phyloP scores from a whole-genome alignment of 2,113 vertebrate genomes.

The Gymnogyps californianus region DNA sequence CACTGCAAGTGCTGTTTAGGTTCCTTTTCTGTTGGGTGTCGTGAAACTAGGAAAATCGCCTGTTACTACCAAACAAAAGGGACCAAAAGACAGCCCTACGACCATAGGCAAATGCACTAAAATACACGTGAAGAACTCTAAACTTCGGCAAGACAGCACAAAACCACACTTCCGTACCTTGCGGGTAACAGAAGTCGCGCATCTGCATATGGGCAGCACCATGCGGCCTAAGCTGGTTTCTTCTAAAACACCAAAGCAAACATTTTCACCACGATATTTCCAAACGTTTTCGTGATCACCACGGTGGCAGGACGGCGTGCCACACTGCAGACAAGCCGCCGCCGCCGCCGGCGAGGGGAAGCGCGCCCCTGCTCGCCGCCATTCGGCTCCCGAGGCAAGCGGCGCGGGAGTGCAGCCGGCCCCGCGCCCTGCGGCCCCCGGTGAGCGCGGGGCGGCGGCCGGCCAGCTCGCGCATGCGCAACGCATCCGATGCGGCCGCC shows the following conservation, averaged over 20 bases:
- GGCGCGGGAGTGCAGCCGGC: too few species aligned
- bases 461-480: too few species aligned
- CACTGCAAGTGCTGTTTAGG: background rate
- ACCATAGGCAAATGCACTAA: background rate
- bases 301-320: background rate
- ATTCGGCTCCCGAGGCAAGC: too few species aligned
- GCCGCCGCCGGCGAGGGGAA: too few species aligned
- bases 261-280: background rate
- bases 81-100: slow-evolving; percentile 66
- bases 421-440: too few species aligned
- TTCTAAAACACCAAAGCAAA: background rate
- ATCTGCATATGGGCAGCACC: slow-evolving; percentile 73
- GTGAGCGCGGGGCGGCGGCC: too few species aligned
- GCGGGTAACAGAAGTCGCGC: slow-evolving; percentile 25
- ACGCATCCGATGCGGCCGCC: too few species aligned
- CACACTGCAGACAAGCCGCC: too few species aligned
- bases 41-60: background rate
- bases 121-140: slow-evolving; percentile 56
- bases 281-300: background rate
- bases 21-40: background rate
- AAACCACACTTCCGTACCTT: slow-evolving; percentile 19
- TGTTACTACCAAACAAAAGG: slow-evolving; percentile 32
- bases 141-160: slow-evolving; percentile 51
- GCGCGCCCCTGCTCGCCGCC: too few species aligned
- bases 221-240: background rate